Percentiles rank a stretch among this genome's conserved stretches.
phyloP scores from a whole-genome alignment of 2,797 vertebrate genomes.

The Pseudopleuronectes americanus region DNA sequence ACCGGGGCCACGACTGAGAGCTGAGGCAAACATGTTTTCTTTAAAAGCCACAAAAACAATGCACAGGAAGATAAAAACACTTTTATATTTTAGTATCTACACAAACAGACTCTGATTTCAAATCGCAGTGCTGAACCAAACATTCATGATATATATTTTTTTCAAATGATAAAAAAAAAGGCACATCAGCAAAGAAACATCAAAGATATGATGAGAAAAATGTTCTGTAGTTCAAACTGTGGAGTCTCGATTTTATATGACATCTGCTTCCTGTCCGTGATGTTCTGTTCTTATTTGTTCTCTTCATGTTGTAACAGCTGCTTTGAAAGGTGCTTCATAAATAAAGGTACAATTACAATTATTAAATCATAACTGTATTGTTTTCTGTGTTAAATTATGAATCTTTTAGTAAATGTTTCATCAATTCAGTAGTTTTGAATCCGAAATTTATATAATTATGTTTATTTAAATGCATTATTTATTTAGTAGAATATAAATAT shows the following conservation, averaged over 20 bases:
- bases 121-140: constrained; percentile 5
- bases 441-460: no score
- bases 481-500: background rate
- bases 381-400: no score
- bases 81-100: no score
- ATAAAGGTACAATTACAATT: no score
- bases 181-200: constrained; percentile 14
- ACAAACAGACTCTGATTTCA: background rate
- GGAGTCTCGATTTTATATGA: background rate
- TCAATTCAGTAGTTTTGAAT: no score
- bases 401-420: no score
- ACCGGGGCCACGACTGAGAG: background rate
- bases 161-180: constrained; percentile 15
- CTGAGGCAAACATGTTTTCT: background rate
- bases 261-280: no score
- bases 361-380: no score
- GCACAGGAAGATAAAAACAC: background rate
- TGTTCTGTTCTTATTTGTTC: no score
- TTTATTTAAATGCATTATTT: no score
- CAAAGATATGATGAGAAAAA: constrained; percentile 1
- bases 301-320: no score
- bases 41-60: background rate
- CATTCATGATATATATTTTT: background rate
- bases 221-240: background rate
- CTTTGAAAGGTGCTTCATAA: no score